These are phyloP conservation scores for human (Homo sapiens) DNA, from an alignment of 2,113 vertebrate species.

Conservation along the genomic window GRCh38 chr1:58854501-58855000, in stretches of 20 bases:
- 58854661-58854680: not conserved
- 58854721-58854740: not conserved
- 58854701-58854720: not conserved
- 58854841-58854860: not conserved
- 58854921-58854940: not conserved
- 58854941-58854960: accelerated
- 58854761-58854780: not conserved
- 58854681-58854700: not conserved
- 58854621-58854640: not conserved
- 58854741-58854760: not conserved
- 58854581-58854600: not conserved
- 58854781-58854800: not conserved
- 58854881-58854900: not conserved
- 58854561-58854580: not conserved
- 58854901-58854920: not conserved
- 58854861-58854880: not conserved
- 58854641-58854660: not conserved
- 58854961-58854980: not conserved
- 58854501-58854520: not conserved
- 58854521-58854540: not conserved
- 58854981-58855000: not conserved
- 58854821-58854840: not conserved
- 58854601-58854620: not conserved
- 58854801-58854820: not conserved
- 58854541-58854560: not conserved